Percentiles rank a stretch among this genome's conserved stretches.
Conservation (phyloP, 2,797 vertebrate species). For the Phoebastria nigripes region DNA sequence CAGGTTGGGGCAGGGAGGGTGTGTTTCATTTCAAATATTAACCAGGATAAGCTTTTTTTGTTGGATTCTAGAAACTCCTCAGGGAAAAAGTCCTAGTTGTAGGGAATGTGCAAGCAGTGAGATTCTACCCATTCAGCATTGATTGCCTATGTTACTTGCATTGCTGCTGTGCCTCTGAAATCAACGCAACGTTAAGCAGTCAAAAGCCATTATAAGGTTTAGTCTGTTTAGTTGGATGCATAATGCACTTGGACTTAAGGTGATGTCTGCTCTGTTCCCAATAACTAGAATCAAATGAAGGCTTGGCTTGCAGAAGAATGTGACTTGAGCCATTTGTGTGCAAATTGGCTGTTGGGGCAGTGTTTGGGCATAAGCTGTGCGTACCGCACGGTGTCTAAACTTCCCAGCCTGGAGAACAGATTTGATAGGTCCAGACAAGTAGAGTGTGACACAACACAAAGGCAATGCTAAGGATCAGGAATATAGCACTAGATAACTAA, state of each 20-base stretch:
- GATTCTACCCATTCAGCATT: not conserved
- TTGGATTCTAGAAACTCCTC: not conserved
- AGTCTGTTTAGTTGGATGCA: not conserved
- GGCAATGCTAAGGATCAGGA: not conserved
- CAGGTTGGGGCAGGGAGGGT: not conserved
- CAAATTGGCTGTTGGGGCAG: not conserved
- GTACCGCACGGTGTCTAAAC: not conserved
- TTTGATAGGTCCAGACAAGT: not conserved
- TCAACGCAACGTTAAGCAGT: not conserved
- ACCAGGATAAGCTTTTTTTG: not conserved
- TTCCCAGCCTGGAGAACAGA: not conserved
- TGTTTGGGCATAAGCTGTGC: not conserved
- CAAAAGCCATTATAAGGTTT: not conserved
- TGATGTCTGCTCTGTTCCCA: not conserved
- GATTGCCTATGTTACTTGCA: not conserved
- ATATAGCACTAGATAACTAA: not conserved
- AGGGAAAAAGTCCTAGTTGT: not conserved
- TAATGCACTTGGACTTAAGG: not conserved
- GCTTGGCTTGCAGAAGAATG: not conserved
- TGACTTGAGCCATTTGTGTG: not conserved
- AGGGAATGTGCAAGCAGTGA: not conserved
- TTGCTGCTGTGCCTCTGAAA: not conserved
- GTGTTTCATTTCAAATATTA: conserved; percentile 27
- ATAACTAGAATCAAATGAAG: not conserved
- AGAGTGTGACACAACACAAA: not conserved